Conservation (phyloP, 1,140 invertebrate genomes). For the Akabosia matsudoensis region DNA sequence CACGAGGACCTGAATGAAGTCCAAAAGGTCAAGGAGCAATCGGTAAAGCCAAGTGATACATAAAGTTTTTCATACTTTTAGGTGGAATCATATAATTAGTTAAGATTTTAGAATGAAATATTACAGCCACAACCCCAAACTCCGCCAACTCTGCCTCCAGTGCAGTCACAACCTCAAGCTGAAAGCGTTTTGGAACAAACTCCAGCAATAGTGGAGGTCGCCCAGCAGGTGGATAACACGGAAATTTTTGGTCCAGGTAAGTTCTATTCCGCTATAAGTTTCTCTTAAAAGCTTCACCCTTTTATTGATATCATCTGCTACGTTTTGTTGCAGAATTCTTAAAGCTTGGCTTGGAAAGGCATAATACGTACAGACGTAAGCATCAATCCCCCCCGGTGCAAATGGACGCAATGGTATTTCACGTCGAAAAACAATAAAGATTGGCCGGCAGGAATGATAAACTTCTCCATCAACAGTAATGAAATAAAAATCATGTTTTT, state of each 20-base stretch:
- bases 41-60: not conserved
- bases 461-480: not conserved
- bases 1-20: constrained; percentile 28
- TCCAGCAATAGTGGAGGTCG: not conserved
- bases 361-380: constrained; percentile 30
- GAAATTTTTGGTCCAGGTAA: constrained; percentile 1
- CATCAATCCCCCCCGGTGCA: constrained; percentile 34
- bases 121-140: not conserved
- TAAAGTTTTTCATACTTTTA: not conserved
- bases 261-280: too few species aligned
- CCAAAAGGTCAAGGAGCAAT: not conserved
- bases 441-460: not conserved
- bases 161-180: not conserved
- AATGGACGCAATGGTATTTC: constrained; percentile 26
- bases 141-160: not conserved
- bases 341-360: constrained; percentile 13
- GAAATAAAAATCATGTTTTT: constrained; percentile 25
- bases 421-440: not conserved
- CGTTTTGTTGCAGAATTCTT: constrained; percentile 23
- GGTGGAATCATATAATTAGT: not conserved
- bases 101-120: not conserved
- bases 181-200: not conserved
- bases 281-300: too few species aligned
- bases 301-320: too few species aligned
- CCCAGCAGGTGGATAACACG: not conserved